Base-by-base conservation (phyloP, 2,113 vertebrate genomes). In the Petromus typicus region DNA sequence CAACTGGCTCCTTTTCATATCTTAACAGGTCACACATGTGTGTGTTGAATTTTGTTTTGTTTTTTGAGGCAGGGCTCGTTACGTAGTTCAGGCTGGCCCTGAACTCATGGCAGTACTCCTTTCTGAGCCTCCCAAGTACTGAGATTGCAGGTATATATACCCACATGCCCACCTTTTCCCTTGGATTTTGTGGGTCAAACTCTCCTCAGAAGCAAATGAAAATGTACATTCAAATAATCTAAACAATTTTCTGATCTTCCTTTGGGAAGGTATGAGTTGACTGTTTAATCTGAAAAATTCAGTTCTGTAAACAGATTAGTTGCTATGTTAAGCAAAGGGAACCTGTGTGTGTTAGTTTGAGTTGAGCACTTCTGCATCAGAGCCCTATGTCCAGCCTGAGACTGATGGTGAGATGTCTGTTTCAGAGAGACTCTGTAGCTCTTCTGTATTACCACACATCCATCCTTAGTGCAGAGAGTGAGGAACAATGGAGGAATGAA, bases 1-100 rank as follows among this genome's bases (percentile, higher is more conserved):
- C 8, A n/a, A 64, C 59, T 69, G 94, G 63, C 82, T 95, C 87
- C 48, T 91, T 93, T 63, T 89, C 69, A 57, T 88, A 63, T 66
- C 79, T 40, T 45, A 79, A 59, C 86, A 71, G 75, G 94, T 84
- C 89, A 63, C 95, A 83, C 10, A 48, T 27, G n/a, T 69, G n/a
- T 69, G 86, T 63, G 71, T 75, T 69, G 85, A 9, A 23, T 83
- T 85, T 48, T 66, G 32, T 94, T 59, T 90, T 23, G 40, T 75
- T 67, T 67, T 76, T 48, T 32, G 73, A 48, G 25, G 14, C 27
- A 48, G 37, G 20, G n/a, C 71, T 45, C 30, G 45, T 1, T 30
- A 75, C 27, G 40, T 45, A 75, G 12, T 40, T 43, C 73, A 48
- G 6, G 13, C 13, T 75, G 43, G 25, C 14, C 45, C 16, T 6